These are phyloP conservation scores for Limnephilus auricula DNA, from an alignment of 2,888 invertebrate genomes.

Conservation along the genomic window DNA sequence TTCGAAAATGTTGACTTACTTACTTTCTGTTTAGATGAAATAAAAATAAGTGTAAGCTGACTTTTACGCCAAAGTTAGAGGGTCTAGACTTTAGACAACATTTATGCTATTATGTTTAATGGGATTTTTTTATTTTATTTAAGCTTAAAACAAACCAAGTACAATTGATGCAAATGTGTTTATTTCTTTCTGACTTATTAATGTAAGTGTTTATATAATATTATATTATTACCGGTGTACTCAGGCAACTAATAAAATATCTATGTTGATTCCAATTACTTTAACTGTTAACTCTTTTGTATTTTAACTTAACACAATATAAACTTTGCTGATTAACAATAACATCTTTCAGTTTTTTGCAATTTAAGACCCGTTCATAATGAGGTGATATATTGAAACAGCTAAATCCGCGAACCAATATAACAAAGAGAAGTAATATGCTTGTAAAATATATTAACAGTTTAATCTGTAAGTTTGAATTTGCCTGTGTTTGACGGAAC, in stretches of 20 bases:
- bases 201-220: neutral
- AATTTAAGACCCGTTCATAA: too few relatives aligned
- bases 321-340: neutral
- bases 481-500: too few relatives aligned
- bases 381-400: too few relatives aligned
- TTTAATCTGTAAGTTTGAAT: too few relatives aligned
- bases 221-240: neutral
- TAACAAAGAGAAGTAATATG: too few relatives aligned
- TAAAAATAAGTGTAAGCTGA: neutral
- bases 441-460: too few relatives aligned
- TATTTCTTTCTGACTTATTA: neutral
- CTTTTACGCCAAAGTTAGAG: neutral
- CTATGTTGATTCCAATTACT: neutral
- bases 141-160: too few relatives aligned
- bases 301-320: neutral
- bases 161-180: neutral
- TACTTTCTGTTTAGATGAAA: neutral
- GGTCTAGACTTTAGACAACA: neutral
- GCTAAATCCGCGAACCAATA: too few relatives aligned
- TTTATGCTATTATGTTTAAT: neutral
- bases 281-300: neutral
- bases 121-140: neutral
- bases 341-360: neutral
- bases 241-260: neutral
- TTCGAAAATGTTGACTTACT: neutral